A percentile compares a stretch with the other conserved stretches of the same genome.
Evolutionary conservation across 2,888 invertebrate genomes (phyloP).

Genomic region (Actias luna): DNA sequence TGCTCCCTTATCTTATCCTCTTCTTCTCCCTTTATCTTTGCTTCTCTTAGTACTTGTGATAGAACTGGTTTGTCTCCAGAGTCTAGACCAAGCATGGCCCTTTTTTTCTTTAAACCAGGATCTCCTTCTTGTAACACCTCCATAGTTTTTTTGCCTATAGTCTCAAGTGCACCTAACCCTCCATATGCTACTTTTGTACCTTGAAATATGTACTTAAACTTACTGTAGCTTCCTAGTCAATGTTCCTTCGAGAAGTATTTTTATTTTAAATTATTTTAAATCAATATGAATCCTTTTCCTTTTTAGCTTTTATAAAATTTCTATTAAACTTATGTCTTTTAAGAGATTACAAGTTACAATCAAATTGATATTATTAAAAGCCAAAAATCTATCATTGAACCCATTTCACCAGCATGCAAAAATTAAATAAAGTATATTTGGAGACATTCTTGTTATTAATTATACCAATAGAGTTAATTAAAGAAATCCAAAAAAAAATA

Average conservation of each 20-base stretch:
- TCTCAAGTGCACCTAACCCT: constrained; percentile 93
- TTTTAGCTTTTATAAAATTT: too few species aligned
- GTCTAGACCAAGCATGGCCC: constrained; percentile 84
- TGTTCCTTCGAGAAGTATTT: not conserved
- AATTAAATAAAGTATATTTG: too few species aligned
- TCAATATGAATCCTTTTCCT: too few species aligned
- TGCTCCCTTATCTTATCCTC: constrained; percentile 77
- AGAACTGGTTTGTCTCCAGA: constrained; percentile 83
- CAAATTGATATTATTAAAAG: not conserved
- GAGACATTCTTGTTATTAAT: too few species aligned
- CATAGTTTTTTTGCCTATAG: constrained; percentile 97
- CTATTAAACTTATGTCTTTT: too few species aligned
- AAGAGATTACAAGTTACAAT: not conserved
- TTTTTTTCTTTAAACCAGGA: constrained; percentile 91
- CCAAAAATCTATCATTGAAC: not conserved
- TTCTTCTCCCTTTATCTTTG: constrained; percentile 85
- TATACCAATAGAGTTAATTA: too few species aligned
- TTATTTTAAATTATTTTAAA: too few species aligned
- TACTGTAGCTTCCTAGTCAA: not conserved
- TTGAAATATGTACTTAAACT: constrained; percentile 34
- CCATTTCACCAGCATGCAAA: not conserved
- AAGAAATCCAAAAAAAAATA: too few species aligned
- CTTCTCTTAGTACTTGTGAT: constrained; percentile 85
- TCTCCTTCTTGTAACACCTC: constrained; percentile 96
- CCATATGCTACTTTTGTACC: constrained; percentile 89